A percentile compares a stretch with the other conserved stretches of the same genome.
phyloP scores from a whole-genome alignment of 2,797 vertebrate species.

The Parauchenoglanis punctatus region DNA sequence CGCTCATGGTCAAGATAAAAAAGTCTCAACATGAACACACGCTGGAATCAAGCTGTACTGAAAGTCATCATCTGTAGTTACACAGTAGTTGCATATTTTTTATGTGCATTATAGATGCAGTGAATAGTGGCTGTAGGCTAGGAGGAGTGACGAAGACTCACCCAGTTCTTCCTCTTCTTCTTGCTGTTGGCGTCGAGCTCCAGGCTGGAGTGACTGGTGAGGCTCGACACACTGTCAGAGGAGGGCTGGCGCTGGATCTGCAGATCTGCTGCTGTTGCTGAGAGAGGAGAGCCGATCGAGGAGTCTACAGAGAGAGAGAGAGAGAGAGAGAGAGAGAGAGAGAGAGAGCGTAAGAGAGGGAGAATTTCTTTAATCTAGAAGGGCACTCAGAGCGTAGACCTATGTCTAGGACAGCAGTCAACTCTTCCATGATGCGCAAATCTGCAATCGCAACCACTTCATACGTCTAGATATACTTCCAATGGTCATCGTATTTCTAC shows the following conservation, averaged over 20 bases:
- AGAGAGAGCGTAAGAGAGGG: background rate
- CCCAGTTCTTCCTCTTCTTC: slow-evolving; percentile 90
- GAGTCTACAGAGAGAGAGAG: slow-evolving; percentile 37
- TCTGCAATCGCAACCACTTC: too few relatives aligned
- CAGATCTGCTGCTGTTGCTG: slow-evolving; percentile 70
- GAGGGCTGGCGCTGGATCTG: slow-evolving; percentile 84
- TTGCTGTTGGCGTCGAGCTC: slow-evolving; percentile 79
- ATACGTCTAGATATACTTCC: too few relatives aligned
- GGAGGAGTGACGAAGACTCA: slow-evolving; percentile 60
- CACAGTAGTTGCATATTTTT: background rate
- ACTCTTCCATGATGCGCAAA: too few relatives aligned
- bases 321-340: background rate
- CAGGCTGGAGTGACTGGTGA: slow-evolving; percentile 83
- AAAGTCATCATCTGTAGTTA: background rate
- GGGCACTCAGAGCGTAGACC: too few relatives aligned
- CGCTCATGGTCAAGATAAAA: background rate
- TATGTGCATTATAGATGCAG: background rate
- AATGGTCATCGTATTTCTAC: too few relatives aligned
- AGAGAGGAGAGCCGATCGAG: slow-evolving; percentile 29
- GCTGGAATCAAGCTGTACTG: background rate
- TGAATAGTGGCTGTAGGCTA: background rate
- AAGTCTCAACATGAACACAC: background rate
- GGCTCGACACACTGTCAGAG: slow-evolving; percentile 85
- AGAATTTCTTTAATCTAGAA: too few relatives aligned
- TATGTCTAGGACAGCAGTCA: too few relatives aligned